These are phyloP conservation scores for Drosophila miranda DNA, from an alignment of 1,140 invertebrate species.

Conservation along the genomic window DNA sequence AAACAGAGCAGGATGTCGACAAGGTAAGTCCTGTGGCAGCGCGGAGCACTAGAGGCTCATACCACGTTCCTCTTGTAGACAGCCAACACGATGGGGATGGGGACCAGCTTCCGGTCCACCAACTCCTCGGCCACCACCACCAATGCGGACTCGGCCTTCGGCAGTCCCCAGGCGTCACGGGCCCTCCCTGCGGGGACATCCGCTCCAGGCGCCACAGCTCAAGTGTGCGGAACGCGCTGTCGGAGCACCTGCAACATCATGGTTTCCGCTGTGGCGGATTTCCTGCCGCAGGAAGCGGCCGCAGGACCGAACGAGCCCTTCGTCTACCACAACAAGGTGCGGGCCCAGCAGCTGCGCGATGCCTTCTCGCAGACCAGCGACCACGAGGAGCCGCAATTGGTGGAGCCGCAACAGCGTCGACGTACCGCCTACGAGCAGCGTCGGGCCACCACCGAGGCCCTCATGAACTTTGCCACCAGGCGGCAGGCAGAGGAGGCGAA, in stretches of 20 bases:
- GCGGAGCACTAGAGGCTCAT: background rate
- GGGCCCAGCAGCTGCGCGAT: conserved; percentile 75
- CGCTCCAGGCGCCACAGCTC: conserved; percentile 40
- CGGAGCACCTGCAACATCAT: conserved; percentile 88
- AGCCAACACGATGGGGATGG: conserved; percentile 48
- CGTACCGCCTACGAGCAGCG: conserved; percentile 67
- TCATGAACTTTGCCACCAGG: conserved; percentile 53
- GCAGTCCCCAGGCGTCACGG: conserved; percentile 69
- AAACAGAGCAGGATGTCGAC: conserved; percentile 56
- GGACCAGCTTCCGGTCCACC: conserved; percentile 76
- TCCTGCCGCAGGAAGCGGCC: conserved; percentile 51
- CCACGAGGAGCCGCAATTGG: conserved; percentile 55
- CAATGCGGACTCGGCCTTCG: conserved; percentile 75
- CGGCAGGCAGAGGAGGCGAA: conserved; percentile 76
- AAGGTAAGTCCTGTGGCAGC: conserved; percentile 23
- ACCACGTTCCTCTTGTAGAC: conserved; percentile 18
- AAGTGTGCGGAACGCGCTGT: conserved; percentile 82
- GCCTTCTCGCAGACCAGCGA: conserved; percentile 81
- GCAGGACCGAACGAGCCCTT: conserved; percentile 57
- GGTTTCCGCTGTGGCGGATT: conserved; percentile 83
- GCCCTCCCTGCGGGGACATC: conserved; percentile 9
- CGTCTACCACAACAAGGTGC: conserved; percentile 71
- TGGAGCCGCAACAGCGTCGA: conserved; percentile 19
- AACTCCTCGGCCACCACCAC: conserved; percentile 70
- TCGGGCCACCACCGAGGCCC: conserved; percentile 71